Evolutionary conservation across 1,140 invertebrate species (phyloP).

Genomic region (Drosophila willistoni): DNA sequence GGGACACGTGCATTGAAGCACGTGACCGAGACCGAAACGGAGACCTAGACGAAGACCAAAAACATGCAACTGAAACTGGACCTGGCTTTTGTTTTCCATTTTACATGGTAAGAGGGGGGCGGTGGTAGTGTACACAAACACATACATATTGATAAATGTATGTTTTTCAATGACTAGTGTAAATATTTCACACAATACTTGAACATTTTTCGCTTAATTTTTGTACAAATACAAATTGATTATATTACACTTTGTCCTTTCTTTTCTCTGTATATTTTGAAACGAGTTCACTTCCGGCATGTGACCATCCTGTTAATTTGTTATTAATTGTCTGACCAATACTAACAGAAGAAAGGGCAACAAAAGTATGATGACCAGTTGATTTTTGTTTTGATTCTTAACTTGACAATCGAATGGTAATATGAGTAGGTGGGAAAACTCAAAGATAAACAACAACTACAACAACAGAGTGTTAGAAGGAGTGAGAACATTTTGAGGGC

Average conservation of each 20-base stretch:
- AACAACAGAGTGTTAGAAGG: neutral
- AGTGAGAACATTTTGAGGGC: neutral
- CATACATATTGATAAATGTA: slow-evolving; percentile 19
- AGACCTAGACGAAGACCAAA: slow-evolving; percentile 6
- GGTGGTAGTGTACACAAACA: neutral
- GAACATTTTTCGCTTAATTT: slow-evolving; percentile 77
- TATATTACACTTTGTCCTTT: slow-evolving; percentile 53
- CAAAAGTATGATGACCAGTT: slow-evolving; percentile 18
- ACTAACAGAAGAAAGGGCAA: too few species aligned
- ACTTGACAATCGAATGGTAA: slow-evolving; percentile 13
- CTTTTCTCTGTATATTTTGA: slow-evolving; percentile 21
- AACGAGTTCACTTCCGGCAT: slow-evolving; percentile 54
- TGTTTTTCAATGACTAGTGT: slow-evolving; percentile 63
- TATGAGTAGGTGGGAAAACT: slow-evolving; percentile 8
- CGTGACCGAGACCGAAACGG: slow-evolving; percentile 63
- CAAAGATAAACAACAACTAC: neutral
- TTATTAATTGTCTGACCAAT: slow-evolving; percentile 74
- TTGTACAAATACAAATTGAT: slow-evolving; percentile 74
- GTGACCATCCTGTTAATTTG: slow-evolving; percentile 82
- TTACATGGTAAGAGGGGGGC: neutral
- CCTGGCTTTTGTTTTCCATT: slow-evolving; percentile 57
- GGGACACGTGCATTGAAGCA: slow-evolving; percentile 81
- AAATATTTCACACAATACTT: slow-evolving; percentile 70
- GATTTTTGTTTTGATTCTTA: slow-evolving; percentile 20
- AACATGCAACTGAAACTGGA: slow-evolving; percentile 58